These are phyloP conservation scores for Apotomis betuletana DNA, from an alignment of 2,888 invertebrate species.

Conservation along the genomic window DNA sequence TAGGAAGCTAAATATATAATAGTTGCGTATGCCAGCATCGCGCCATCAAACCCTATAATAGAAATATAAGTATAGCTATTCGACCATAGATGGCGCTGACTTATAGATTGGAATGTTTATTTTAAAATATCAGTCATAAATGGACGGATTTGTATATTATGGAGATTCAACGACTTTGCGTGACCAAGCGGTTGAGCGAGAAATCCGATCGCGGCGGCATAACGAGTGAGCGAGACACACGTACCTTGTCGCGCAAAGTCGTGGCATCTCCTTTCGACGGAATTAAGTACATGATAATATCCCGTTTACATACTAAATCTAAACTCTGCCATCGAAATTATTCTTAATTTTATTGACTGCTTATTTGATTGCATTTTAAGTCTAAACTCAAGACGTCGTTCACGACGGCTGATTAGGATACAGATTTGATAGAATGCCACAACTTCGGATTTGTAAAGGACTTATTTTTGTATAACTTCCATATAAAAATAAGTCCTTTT, in stretches of 20 bases:
- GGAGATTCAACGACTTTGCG: too few species aligned
- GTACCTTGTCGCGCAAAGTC: too few species aligned
- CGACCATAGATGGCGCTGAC: conserved; percentile 48
- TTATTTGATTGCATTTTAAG: too few species aligned
- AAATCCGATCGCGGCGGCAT: too few species aligned
- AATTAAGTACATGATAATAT: not conserved
- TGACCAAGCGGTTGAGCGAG: too few species aligned
- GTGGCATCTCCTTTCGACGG: not conserved
- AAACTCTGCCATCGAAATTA: not conserved
- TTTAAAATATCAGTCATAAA: conserved; percentile 8
- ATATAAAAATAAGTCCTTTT: too few species aligned
- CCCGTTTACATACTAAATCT: conserved; percentile 11
- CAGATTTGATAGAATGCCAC: too few species aligned
- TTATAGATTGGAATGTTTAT: conserved; percentile 18
- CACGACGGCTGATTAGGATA: too few species aligned
- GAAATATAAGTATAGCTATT: conserved; percentile 32
- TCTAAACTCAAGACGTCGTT: conserved; percentile 10
- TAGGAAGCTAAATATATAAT: conserved; percentile 70
- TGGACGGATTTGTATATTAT: conserved; percentile 18
- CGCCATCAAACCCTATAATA: conserved; percentile 14
- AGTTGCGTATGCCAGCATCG: conserved; percentile 48
- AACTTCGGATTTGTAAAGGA: too few species aligned
- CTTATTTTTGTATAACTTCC: too few species aligned
- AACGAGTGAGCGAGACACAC: too few species aligned
- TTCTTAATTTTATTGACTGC: conserved; percentile 25